Conservation (phyloP, 1,140 invertebrate species). For the Hydropsyche tenuis region DNA sequence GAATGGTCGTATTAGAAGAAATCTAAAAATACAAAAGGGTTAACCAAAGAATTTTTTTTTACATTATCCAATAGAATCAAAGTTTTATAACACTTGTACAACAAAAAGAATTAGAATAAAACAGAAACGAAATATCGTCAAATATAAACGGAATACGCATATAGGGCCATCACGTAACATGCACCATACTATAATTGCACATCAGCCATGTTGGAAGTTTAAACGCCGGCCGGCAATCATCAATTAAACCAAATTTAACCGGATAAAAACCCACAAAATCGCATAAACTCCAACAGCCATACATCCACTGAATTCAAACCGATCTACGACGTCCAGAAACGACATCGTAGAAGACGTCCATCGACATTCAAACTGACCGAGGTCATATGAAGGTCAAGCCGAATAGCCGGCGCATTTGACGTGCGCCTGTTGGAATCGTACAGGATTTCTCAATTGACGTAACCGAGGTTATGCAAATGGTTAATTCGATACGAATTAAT, state of each 20-base stretch:
- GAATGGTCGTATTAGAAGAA: no score
- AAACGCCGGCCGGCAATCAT: not conserved
- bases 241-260: not conserved
- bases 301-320: not conserved
- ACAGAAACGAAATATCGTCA: no score
- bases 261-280: not conserved
- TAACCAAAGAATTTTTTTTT: no score
- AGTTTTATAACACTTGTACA: no score
- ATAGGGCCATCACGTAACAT: not conserved
- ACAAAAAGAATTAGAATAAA: no score
- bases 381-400: slow-evolving; percentile 19
- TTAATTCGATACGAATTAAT: no score
- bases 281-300: no score
- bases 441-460: no score
- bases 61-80: no score
- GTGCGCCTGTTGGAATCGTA: not conserved
- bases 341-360: not conserved
- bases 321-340: no score
- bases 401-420: not conserved
- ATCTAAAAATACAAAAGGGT: no score
- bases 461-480: not conserved
- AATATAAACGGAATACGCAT: no score
- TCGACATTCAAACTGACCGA: not conserved
- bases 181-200: not conserved
- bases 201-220: not conserved